Evolutionary conservation across 92 coral and sea anemone genomes (phyloP), one percentile per base, ranked within the genome.

Genomic region (Micromussa lordhowensis): DNA sequence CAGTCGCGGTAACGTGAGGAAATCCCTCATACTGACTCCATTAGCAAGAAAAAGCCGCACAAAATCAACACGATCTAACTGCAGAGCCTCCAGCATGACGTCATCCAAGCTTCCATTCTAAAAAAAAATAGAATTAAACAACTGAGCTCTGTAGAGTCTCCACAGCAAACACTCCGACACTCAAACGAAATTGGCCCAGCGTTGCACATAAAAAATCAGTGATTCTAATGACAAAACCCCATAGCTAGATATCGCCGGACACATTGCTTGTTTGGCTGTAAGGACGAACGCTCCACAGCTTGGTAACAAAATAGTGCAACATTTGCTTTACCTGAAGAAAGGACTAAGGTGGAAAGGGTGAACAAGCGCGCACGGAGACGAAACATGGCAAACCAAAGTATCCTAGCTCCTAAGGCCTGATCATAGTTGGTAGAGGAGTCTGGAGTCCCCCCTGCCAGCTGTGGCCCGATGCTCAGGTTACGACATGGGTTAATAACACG

Each of bases 11-110:
- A 90, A 90, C 54, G 93, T 85, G 6, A 90, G 90, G 30, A 90
- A 90, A 73, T 90, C 93, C 31, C 90, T 86, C 93, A 90, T 90
- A 29, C 86, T 80, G 83, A 90, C 90, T 24, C 93, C 93, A 86
- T 85, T 86, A 17, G 86, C 85, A 24, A 90, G 86, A 82, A 90
- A 90, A 18, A 90, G 75, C 73, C 78, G 74, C 22, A 90, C 93
- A 86, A 90, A 90, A 78, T 90, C 93, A 81, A 90, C 93, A 58
- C 90, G 88, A 13, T 85, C 93, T 51, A 85, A 19, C 63, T 71
- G 71, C 16, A 90, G 86, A 16, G 93, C 93, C 9, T 90, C 81
- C 78, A 90, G 34, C 93, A 90, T 90, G 77, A 90, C 54, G 3
- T 81, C 83, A 63, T 90, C 93, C n/a, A 90, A 51, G 85, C 93